Evolutionary conservation across 2,113 vertebrate genomes (phyloP), one percentile per base, ranked within the genome.

Genomic region (Osmerus eperlanus): DNA sequence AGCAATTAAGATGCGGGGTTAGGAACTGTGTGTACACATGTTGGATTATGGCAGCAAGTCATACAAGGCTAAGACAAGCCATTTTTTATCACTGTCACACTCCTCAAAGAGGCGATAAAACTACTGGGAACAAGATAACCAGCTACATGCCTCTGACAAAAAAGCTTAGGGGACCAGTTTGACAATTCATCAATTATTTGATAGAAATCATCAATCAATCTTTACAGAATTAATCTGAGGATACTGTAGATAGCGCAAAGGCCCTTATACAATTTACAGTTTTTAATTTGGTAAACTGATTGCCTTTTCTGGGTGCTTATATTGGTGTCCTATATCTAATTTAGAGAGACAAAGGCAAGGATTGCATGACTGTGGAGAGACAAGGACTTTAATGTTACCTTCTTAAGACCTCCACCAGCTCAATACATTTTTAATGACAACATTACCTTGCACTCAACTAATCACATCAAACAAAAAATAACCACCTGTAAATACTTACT

Each of bases 111-210:
- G 83, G 83, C 89, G 90, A 92, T 92, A 92, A 92, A 90, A 82
- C 77, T 74, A 51, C 77, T 74, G 36, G 62, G 83, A 82, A 86
- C 86, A 88, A 91, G 90, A 91, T 91, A 92, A 90, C 76, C 79
- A 56, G 78, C 78, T 73, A 71, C 70, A 70, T 69, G 65, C 66
- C 68, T 73, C 72, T 76, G 68, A 72, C 76, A 75, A 75, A 75
- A 75, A 83, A 85, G 88, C 88, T 90, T 86, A 70, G 61, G 88
- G 86, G 86, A 85, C 79, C 73, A 65, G 85, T 86, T 87, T 83
- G 77, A 89, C 89, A 92, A 91, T 89, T 91, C 91, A 91, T 92
- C 90, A 93, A 92, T 93, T 93, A 92, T 92, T 91, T 93, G 92
- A 93, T 93, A 91, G 85, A 91, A 89, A 92, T 92, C 91, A 91